Base-by-base conservation (phyloP, 2,113 vertebrate species). In the Leucopternis melanops region DNA sequence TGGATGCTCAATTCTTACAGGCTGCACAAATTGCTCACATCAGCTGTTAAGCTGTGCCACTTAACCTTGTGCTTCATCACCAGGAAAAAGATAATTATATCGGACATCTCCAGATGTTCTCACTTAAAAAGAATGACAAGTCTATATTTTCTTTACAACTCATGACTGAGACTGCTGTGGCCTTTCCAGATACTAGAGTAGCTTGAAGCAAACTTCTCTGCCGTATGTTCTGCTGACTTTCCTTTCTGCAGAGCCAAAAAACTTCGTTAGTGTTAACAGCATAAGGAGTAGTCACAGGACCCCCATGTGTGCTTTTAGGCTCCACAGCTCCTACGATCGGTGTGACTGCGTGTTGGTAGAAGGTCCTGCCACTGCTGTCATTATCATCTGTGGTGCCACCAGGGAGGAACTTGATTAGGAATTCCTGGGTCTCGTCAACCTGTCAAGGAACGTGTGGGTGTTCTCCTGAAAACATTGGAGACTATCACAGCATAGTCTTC, bases 91-190 rank as follows among this genome's bases (percentile, higher is more conserved):
- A 66, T 79, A 79, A 92, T 87, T 78, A 16, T 61, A 26, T 25
- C 20, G 61, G 93, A 72, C 52, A 81, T 72, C 21, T 95, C 91
- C 93, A 94, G 81, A 95, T 95, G 94, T 92, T 95, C 86, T 91
- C 38, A 63, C 47, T 95, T 93, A 9, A 50, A 81, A 83, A 91
- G 91, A 72, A 67, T 36, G 19, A 42, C 55, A 78, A 2, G 1
- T 52, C 52, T 89, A 4, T 78, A 5, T 91, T 91, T 88, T 86
- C 71, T 84, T 92, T 87, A 63, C 61, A 78, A 11, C 54, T 91
- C 2, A 0, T 38, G 22, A 52, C 69, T 94, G 81, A 91, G 81
- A 27, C 34, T 80, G 32, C 40, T 55, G 47, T 86, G 47, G 65
- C 89, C 47, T 91, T 92, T 59, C 40, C 47, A 87, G 52, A 44